Evolutionary conservation across 2,888 invertebrate species (phyloP), one percentile per base, ranked within the genome.

Genomic region (Pheosia tremula): DNA sequence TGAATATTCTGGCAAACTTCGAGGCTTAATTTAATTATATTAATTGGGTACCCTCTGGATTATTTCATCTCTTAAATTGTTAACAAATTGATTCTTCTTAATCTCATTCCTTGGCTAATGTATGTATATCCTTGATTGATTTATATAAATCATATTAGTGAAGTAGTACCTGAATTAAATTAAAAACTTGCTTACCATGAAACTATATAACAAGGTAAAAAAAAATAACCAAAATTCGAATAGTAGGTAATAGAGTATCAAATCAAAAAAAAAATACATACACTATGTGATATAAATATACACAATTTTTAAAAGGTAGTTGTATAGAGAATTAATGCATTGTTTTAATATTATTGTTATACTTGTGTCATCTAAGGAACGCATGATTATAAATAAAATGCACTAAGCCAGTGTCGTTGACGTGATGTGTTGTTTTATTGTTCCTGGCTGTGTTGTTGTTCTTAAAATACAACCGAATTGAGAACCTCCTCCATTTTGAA

Each of bases 281-380:
- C 82, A 84, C 83, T 85, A 90, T 92, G 91, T 92, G 91, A 92
- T 93, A 92, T 81, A 81, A 59, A 82, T 91, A 90, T 91, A 93
- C 90, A 92, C 91, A 90, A 86, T 89, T 91, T 91, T 87, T 89
- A 83, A 88, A 84, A 80, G 74, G 87, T 92, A 93, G 91, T 75
- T 83, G 67, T 75, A 82, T 88, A 88, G 84, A 77, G 52, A 75
- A 82, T 79, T 72, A 80, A 81, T 61, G 60, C 76, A 85, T 86
- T 85, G 86, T 89, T 89, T 90, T 86, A 61, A 87, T 82, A 78
- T 84, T 81, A 86, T 88, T 90, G 87, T 88, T 90, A 88, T 86
- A 85, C 75, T 78, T 80, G 80, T 84, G 83, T 87, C 84, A 81
- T 78, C 75, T 79, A 79, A 75, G 68, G 61, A 72, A 80, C 80